phyloP scores from a whole-genome alignment of 1,140 invertebrate genomes.

The Drosophila bocqueti region DNA sequence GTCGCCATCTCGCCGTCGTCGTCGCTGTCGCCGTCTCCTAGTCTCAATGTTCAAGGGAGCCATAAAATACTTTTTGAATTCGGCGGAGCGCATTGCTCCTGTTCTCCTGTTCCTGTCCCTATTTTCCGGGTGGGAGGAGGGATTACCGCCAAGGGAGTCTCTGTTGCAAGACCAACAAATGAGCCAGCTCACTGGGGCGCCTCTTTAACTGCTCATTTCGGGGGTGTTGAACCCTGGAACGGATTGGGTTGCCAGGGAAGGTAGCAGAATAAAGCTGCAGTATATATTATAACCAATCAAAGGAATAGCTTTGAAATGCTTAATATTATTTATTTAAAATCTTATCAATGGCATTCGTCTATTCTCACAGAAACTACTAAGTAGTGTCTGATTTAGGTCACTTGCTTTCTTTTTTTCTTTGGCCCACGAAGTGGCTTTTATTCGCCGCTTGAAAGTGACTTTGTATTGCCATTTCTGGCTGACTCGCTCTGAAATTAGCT shows the following conservation, averaged over 20 bases:
- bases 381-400: conserved; percentile 11
- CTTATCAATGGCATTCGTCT: no score
- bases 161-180: conserved; percentile 53
- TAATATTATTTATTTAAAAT: background rate
- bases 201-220: conserved; percentile 45
- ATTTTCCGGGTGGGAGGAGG: conserved; percentile 21
- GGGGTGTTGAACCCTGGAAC: conserved; percentile 46
- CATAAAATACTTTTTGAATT: conserved; percentile 73
- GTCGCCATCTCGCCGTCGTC: conserved; percentile 30
- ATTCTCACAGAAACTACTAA: no score
- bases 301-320: background rate
- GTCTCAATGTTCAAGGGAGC: conserved; percentile 76
- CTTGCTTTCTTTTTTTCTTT: background rate
- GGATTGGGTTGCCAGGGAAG: background rate
- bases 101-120: conserved; percentile 29
- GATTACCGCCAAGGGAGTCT: conserved; percentile 49
- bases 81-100: conserved; percentile 42
- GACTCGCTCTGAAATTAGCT: conserved; percentile 21
- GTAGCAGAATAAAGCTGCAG: no score
- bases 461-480: conserved; percentile 3
- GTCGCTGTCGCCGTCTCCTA: conserved; percentile 41
- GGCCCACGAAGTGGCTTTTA: background rate
- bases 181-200: conserved; percentile 34
- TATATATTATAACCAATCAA: background rate
- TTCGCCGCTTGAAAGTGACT: conserved; percentile 6